These are phyloP conservation scores for Eurystomus glaucurus DNA, from an alignment of 2,797 vertebrate genomes.

Conservation along the genomic window DNA sequence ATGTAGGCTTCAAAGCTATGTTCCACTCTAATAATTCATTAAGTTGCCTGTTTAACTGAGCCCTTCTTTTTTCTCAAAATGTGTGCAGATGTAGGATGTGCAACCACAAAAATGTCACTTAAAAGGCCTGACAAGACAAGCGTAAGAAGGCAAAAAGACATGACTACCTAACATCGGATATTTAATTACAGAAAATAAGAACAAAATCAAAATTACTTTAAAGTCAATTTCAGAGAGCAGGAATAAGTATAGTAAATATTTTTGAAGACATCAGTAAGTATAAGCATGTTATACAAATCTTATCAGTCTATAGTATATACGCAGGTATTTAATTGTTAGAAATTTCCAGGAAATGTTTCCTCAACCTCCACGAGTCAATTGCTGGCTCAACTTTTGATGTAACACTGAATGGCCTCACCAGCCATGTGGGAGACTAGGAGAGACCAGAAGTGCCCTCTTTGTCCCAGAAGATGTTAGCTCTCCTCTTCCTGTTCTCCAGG, in stretches of 20 bases:
- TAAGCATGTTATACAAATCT: neutral
- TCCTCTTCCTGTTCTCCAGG: neutral
- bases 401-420: neutral
- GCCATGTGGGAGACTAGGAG: neutral
- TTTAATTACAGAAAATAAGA: neutral
- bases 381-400: neutral
- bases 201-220: neutral
- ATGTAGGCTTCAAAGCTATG: neutral
- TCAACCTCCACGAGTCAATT: neutral
- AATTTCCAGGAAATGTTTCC: neutral
- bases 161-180: neutral
- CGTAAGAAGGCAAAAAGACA: neutral
- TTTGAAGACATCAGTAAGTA: neutral
- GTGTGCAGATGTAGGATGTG: neutral
- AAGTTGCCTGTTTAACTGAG: neutral
- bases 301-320: neutral
- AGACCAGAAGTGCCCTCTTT: neutral
- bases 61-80: neutral
- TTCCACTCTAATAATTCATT: neutral
- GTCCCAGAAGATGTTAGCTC: neutral
- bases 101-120: neutral
- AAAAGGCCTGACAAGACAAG: neutral
- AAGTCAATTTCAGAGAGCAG: neutral
- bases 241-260: neutral
- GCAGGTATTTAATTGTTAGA: neutral